Conservation (phyloP, 1,140 invertebrate species). For the Mycetomoellerius zeteki region DNA sequence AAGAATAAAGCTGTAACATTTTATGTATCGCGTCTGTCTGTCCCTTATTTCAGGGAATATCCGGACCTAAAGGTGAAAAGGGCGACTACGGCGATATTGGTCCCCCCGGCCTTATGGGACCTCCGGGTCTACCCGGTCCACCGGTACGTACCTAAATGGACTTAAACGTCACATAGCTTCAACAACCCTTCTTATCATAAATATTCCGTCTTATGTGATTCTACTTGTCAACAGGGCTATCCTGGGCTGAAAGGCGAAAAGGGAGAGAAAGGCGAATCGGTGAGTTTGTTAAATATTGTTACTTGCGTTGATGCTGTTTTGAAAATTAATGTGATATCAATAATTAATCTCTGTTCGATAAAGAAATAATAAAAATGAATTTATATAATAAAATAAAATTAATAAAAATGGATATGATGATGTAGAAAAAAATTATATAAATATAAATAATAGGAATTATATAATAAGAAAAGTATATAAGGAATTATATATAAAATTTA, state of each 20-base stretch:
- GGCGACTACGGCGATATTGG: slow-evolving; percentile 97
- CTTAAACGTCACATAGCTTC: background rate
- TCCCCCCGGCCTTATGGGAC: slow-evolving; percentile 94
- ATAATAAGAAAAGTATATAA: background rate
- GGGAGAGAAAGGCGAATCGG: slow-evolving; percentile 97
- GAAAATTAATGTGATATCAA: background rate
- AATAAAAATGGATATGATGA: background rate
- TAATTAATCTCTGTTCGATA: background rate
- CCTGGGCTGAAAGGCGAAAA: slow-evolving; percentile 96
- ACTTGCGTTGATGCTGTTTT: background rate
- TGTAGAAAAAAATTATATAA: background rate
- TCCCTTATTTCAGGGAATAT: slow-evolving; percentile 88
- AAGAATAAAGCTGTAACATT: background rate
- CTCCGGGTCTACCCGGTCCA: slow-evolving; percentile 94
- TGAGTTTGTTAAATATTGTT: slow-evolving; percentile 86
- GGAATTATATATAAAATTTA: background rate
- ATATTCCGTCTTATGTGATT: slow-evolving; percentile 44
- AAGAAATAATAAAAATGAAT: background rate
- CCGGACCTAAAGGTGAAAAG: slow-evolving; percentile 95
- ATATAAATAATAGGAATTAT: background rate
- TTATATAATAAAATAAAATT: background rate
- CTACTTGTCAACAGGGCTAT: slow-evolving; percentile 90
- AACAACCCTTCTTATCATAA: slow-evolving; percentile 17
- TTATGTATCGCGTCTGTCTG: slow-evolving; percentile 1
- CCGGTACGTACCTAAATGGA: slow-evolving; percentile 88